Evolutionary conservation across 1,140 invertebrate species (phyloP), one percentile per base, ranked within the genome.

Genomic region (Asbolus verrucosus): DNA sequence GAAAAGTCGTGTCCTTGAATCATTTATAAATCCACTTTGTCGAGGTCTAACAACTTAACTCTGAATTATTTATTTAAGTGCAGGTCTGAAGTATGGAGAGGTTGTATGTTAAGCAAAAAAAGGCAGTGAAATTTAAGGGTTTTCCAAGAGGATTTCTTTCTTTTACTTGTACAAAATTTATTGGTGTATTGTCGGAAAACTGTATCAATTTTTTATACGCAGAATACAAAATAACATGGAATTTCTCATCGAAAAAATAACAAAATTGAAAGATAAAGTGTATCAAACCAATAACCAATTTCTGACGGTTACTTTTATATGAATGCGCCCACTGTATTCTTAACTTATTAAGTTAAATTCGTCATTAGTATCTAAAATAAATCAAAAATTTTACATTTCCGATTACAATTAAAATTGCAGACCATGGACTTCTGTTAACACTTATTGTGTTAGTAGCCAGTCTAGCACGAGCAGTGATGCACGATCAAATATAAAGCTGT

Each of bases 161-260:
- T 50, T 50, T 50, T 24, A 19, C 46, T 24, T 27, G 13, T 54
- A 3, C 11, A 54, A 54, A 54, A 54, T 54, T 54, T 24, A 54
- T 54, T 54, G 27, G 14, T 13, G 24, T 11, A 27, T 14, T 27
- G 18, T 30, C 27, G 27, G 27, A 30, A 30, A 30, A 30, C 4
- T 8, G 4, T 30, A 30, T 30, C 27, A 30, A 30, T 30, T 30
- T 30, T 30, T 30, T 4, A 30, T 30, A 8, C 27, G 4, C 27
- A 4, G 9, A 4, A 30, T 30, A 30, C 9, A 30, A 30, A 30
- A 30, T 30, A 8, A 30, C 27, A 30, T 8, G 4, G 27, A 5
- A 8, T 30, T 30, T 30, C 27, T 30, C 27, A 8, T 8, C 4
- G 0, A 30, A 8, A 30, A 8, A 30, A 30, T 8, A 30, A 30